A percentile compares a stretch with the other conserved stretches of the same genome.
phyloP scores from a whole-genome alignment of 2,113 vertebrate species.

The Paramisgurnus dabryanus region DNA sequence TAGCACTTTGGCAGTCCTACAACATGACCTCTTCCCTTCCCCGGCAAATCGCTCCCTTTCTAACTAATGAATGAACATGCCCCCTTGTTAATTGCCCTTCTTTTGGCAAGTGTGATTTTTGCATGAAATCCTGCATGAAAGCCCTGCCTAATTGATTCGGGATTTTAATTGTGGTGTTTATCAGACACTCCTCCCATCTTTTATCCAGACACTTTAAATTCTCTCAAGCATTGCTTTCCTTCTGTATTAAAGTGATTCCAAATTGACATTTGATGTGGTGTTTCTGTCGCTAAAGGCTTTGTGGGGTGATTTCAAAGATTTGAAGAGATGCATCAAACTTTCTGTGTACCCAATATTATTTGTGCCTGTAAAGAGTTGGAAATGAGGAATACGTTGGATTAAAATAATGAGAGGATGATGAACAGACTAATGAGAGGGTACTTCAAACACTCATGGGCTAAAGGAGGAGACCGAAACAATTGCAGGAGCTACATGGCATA shows the following conservation, averaged over 20 bases:
- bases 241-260: not conserved
- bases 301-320: not conserved
- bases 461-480: not conserved
- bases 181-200: constrained; percentile 41
- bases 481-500: constrained; percentile 20
- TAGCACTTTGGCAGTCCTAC: constrained; percentile 52
- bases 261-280: not conserved
- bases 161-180: constrained; percentile 54
- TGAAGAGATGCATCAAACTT: not conserved
- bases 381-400: constrained; percentile 7
- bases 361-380: constrained; percentile 11
- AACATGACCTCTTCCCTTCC: constrained; percentile 50
- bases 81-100: constrained; percentile 51
- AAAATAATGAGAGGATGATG: not conserved
- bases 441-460: constrained; percentile 16
- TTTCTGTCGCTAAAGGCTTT: constrained; percentile 4
- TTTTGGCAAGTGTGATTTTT: constrained; percentile 53
- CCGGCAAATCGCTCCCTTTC: constrained; percentile 35
- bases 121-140: constrained; percentile 50
- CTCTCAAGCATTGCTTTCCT: constrained; percentile 30
- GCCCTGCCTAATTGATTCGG: constrained; percentile 43
- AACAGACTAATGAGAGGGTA: too few relatives aligned
- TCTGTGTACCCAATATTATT: constrained; percentile 3
- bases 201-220: constrained; percentile 31
- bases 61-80: constrained; percentile 54